Conservation (phyloP, 2,797 vertebrate species). For the Paratrypauchen microcephalus region DNA sequence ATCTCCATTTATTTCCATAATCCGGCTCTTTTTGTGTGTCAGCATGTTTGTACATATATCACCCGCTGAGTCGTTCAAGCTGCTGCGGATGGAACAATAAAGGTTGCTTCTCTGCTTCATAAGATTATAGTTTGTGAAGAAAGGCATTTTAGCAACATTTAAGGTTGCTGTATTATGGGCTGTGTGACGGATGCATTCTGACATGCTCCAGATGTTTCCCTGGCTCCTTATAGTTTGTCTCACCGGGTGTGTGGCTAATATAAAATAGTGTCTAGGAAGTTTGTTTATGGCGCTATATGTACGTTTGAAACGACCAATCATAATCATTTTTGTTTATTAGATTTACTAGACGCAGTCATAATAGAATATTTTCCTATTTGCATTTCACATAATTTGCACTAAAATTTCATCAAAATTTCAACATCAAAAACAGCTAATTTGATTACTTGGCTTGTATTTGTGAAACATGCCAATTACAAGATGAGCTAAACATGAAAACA, state of each 20-base stretch:
- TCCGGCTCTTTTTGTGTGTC: constrained; percentile 41
- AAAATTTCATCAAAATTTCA: not conserved
- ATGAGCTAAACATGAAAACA: not conserved
- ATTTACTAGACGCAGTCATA: not conserved
- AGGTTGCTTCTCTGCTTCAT: constrained; percentile 28
- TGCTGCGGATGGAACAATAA: constrained; percentile 29
- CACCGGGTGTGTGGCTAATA: constrained; percentile 5
- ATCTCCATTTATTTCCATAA: constrained; percentile 52
- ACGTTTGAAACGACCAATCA: not conserved
- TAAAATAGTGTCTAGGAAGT: not conserved
- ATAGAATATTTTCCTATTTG: not conserved
- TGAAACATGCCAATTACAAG: not conserved
- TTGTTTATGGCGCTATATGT: not conserved
- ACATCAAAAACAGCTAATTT: not conserved
- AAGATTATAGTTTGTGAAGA: constrained; percentile 24
- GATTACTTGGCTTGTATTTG: not conserved
- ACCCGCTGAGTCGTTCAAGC: constrained; percentile 38
- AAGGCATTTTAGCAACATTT: not conserved
- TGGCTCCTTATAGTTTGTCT: constrained; percentile 24
- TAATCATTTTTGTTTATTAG: not conserved
- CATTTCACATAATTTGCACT: not conserved
- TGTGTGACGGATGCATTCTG: constrained; percentile 17
- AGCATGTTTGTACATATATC: constrained; percentile 47
- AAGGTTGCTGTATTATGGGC: constrained; percentile 1
- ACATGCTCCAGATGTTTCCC: constrained; percentile 43